These are phyloP conservation scores for Agrochola litura DNA, from an alignment of 2,888 invertebrate species.

Conservation along the genomic window DNA sequence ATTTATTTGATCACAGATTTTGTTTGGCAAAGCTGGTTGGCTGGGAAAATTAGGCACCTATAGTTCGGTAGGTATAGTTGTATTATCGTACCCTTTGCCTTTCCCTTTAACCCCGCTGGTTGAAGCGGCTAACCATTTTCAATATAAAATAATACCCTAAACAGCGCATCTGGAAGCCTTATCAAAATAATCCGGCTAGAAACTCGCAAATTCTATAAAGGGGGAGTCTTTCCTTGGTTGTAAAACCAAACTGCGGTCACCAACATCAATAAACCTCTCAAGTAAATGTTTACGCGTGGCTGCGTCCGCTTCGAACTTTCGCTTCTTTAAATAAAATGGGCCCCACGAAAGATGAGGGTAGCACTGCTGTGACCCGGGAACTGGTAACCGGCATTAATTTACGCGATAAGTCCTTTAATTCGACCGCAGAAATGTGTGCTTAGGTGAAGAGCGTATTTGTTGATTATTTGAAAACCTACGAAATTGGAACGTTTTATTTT, in stretches of 20 bases:
- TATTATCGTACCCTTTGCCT: conserved; percentile 8
- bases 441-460: conserved; percentile 30
- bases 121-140: conserved; percentile 18
- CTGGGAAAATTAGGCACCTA: not conserved
- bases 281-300: conserved; percentile 87
- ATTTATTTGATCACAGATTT: conserved; percentile 26
- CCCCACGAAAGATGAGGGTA: conserved; percentile 77
- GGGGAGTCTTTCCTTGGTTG: conserved; percentile 67
- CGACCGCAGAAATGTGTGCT: conserved; percentile 43
- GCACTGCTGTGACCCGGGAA: conserved; percentile 62
- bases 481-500: not conserved
- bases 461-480: conserved; percentile 15
- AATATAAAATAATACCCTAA: conserved; percentile 33
- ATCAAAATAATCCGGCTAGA: conserved; percentile 66
- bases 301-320: conserved; percentile 79
- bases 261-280: conserved; percentile 88
- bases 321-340: conserved; percentile 85
- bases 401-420: conserved; percentile 56
- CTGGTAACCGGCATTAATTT: conserved; percentile 69
- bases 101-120: not conserved
- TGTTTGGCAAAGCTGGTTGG: not conserved
- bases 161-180: conserved; percentile 35
- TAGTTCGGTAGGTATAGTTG: not conserved
- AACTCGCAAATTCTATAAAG: conserved; percentile 70
- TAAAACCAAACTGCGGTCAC: conserved; percentile 83